Base-by-base conservation (phyloP, 92 coral and sea anemone genomes). In the Palythoa grandis region DNA sequence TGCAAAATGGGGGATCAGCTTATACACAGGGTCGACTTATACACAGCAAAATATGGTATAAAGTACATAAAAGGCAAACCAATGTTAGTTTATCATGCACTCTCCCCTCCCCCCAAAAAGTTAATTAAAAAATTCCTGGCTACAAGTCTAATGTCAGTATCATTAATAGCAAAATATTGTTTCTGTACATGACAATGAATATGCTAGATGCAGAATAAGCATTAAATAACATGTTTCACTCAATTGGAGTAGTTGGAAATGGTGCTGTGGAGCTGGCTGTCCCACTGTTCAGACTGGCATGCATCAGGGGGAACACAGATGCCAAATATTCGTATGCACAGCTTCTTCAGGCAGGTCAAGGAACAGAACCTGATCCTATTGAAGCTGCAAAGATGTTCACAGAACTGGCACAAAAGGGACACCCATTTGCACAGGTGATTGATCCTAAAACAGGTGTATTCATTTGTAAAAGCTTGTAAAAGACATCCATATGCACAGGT, bases 391-490 rank as follows among this genome's bases (percentile, higher is more conserved):
- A 89, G 87, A 71, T 96, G 88, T 96, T 96, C 71, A 77, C 89
- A 52, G 99, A 96, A 78, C 90, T 96, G 35, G 85, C 98, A 17
- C 92, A 95, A 35, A 80, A 86, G 54, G 99, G 97, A 13, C 99
- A 96, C 85, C 99, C 99, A 23, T 96, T 89, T 93, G 99, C 99
- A n/a, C 99, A 96, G 91, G 99, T 96, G 85, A 56, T n/a, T 63
- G 25, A n/a, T 8, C 8, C 22, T 19, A 9, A 23, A 17, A 9
- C 69, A 63, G 35, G 7, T 63, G 1, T n/a, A 17, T 7, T 1
- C 9, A 52, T 52, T 8, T 52, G 19, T 16, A 54, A 16, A 11
- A 11, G 14, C 5, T 43, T 43, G 5, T 7, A 43, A 43, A 43
- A 43, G 48, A 43, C 48, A 43, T 3, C 48, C 48, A 43, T 43